Evolutionary conservation across 2,113 vertebrate genomes (phyloP).

Genomic region (Bettongia penicillata): DNA sequence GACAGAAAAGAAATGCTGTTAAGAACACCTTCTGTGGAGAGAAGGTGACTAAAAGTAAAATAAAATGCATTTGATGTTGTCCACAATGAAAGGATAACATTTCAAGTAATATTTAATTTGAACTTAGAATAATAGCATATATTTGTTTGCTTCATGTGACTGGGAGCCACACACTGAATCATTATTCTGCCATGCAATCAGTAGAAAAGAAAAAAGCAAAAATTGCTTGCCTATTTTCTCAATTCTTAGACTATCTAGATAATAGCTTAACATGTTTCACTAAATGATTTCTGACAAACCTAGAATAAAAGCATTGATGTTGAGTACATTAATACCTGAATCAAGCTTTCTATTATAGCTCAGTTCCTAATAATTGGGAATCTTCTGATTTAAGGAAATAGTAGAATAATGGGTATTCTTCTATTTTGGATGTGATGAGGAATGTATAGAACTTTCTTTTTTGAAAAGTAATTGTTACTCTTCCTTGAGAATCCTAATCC

Average conservation of each 20-base stretch:
- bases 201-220: not conserved
- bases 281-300: not conserved
- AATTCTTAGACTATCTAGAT: not conserved
- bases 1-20: too few relatives aligned
- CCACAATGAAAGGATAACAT: constrained; percentile 5
- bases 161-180: not conserved
- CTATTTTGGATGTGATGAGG: too few relatives aligned
- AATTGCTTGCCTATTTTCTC: not conserved
- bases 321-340: not conserved
- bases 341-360: not conserved
- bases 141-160: not conserved
- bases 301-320: not conserved
- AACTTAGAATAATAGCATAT: not conserved
- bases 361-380: not conserved
- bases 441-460: too few relatives aligned
- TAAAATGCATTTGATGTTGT: not conserved
- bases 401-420: too few relatives aligned
- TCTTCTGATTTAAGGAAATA: too few relatives aligned
- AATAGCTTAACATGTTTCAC: not conserved
- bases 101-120: not conserved
- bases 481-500: too few relatives aligned
- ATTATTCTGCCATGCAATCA: not conserved
- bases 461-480: too few relatives aligned
- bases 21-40: too few relatives aligned
- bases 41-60: not conserved